A percentile compares a stretch with the other conserved stretches of the same genome.
These are phyloP conservation scores for Volucella bombylans DNA, from an alignment of 2,888 invertebrate species.

Conservation along the genomic window DNA sequence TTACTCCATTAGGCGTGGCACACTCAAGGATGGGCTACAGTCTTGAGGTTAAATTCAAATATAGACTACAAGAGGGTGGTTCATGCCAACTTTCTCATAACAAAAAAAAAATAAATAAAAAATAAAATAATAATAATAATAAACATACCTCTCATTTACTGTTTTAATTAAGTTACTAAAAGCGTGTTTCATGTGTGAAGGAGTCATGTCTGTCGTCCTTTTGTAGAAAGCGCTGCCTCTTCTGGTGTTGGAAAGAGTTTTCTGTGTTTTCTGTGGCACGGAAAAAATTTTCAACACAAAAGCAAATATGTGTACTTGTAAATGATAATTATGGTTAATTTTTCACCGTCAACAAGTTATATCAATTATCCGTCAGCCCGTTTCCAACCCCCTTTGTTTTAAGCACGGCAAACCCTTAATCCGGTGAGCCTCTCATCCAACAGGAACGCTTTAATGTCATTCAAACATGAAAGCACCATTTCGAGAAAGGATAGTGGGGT, in stretches of 20 bases:
- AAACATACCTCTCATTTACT: constrained; percentile 48
- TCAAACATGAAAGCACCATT: constrained; percentile 68
- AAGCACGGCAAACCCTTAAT: background rate
- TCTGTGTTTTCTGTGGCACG: background rate
- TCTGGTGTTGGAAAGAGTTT: background rate
- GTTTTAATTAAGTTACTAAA: constrained; percentile 72
- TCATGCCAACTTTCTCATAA: background rate
- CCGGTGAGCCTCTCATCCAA: constrained; percentile 1
- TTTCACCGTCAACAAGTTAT: constrained; percentile 72
- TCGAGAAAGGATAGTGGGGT: constrained; percentile 6
- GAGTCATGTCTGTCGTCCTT: constrained; percentile 53
- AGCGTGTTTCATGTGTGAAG: constrained; percentile 38
- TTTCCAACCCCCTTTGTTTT: background rate
- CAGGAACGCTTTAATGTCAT: constrained; percentile 55
- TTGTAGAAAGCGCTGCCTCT: background rate
- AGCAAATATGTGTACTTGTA: constrained; percentile 50
- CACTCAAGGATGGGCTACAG: constrained; percentile 54
- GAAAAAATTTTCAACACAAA: constrained; percentile 21
- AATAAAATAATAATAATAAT: constrained; percentile 5
- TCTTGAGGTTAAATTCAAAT: constrained; percentile 54
- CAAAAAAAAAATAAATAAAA: constrained; percentile 8
- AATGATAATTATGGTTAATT: constrained; percentile 71
- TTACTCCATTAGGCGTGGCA: constrained; percentile 73
- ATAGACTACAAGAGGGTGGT: constrained; percentile 34
- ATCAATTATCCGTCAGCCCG: constrained; percentile 53